These are phyloP conservation scores for Kradibia gibbosae DNA, from an alignment of 1,140 invertebrate species.

Conservation along the genomic window DNA sequence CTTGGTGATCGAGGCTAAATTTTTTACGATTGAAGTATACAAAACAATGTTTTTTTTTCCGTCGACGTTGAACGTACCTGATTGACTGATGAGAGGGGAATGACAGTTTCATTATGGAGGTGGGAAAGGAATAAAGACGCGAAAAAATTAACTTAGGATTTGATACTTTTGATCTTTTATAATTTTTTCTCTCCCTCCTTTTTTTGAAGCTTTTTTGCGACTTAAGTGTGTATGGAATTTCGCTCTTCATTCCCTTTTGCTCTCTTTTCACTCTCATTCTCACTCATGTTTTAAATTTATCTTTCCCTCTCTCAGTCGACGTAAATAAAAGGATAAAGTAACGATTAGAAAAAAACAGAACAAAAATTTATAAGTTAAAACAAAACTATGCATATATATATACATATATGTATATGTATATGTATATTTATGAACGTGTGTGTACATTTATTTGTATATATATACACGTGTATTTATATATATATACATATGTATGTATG, in stretches of 20 bases:
- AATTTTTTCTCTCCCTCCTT: conserved; percentile 26
- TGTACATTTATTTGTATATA: not conserved
- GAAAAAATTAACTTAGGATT: conserved; percentile 39
- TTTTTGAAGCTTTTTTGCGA: conserved; percentile 45
- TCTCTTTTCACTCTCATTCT: conserved; percentile 45
- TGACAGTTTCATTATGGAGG: conserved; percentile 15
- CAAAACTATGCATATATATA: conserved; percentile 20
- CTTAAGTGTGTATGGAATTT: not conserved
- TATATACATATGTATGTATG: not conserved
- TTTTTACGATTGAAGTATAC: conserved; percentile 30
- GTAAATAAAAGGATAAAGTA: conserved; percentile 18
- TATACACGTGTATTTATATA: conserved; percentile 17
- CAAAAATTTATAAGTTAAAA: conserved; percentile 12
- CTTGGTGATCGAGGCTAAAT: conserved; percentile 1
- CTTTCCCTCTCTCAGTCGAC: conserved; percentile 48
- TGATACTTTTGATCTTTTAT: conserved; percentile 43
- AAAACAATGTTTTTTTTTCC: conserved; percentile 38
- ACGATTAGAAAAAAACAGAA: conserved; percentile 4
- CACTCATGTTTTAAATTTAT: conserved; percentile 29
- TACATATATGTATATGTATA: conserved; percentile 1
- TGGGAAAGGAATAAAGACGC: conserved; percentile 23
- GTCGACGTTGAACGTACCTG: conserved; percentile 70
- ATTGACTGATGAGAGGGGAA: conserved; percentile 62
- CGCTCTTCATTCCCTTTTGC: conserved; percentile 28
- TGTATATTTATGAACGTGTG: conserved; percentile 20